Conservation (phyloP, 2,888 invertebrate genomes). For the Sisyra terminalis region DNA sequence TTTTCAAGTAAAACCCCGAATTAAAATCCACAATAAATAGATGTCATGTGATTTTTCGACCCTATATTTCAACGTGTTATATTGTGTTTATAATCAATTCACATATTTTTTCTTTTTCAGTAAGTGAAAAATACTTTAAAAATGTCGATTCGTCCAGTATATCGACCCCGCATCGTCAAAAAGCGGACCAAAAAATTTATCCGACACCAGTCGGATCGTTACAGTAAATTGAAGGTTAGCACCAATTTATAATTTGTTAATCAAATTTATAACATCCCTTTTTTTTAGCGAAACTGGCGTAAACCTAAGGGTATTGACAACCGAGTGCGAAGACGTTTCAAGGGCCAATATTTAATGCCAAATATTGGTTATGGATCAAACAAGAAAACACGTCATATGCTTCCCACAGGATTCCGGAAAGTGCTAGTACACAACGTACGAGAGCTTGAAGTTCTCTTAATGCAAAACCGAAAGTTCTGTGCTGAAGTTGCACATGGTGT, state of each 20-base stretch:
- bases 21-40: background rate
- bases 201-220: constrained; percentile 96
- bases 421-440: constrained; percentile 78
- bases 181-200: constrained; percentile 97
- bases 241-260: constrained; percentile 8
- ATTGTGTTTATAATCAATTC: too few species aligned
- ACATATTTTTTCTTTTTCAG: too few species aligned
- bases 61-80: background rate
- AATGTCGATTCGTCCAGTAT: constrained; percentile 82
- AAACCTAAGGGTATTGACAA: constrained; percentile 99
- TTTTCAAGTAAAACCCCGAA: background rate
- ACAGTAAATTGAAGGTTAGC: constrained; percentile 80
- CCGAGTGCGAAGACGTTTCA: constrained; percentile 95
- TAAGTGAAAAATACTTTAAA: constrained; percentile 26
- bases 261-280: constrained; percentile 6
- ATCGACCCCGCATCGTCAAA: constrained; percentile 82
- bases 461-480: constrained; percentile 96
- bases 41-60: background rate
- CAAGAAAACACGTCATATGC: constrained; percentile 88
- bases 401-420: constrained; percentile 95
- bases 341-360: constrained; percentile 98
- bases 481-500: constrained; percentile 97
- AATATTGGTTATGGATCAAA: constrained; percentile 98
- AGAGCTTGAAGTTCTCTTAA: constrained; percentile 94
- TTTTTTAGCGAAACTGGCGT: constrained; percentile 82